These are phyloP conservation scores for Ectropis crepuscularia DNA, from an alignment of 2,888 invertebrate species.

Conservation along the genomic window DNA sequence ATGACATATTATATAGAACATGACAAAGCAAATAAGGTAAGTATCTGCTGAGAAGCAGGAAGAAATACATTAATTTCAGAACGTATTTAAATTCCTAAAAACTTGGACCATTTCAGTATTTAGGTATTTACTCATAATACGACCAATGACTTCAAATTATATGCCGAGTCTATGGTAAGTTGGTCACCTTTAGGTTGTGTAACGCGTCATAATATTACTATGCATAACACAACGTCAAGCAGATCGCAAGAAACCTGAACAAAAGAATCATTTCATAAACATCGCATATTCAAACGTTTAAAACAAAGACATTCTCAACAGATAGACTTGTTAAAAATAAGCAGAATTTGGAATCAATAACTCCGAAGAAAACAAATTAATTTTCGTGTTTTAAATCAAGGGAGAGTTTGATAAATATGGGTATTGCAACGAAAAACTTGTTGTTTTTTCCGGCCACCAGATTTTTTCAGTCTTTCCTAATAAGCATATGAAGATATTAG, in stretches of 20 bases:
- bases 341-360: neutral
- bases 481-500: too few species aligned
- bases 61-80: neutral
- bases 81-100: neutral
- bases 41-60: neutral
- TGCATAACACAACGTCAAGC: constrained; percentile 34
- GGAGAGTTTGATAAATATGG: neutral
- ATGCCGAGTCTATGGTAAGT: constrained; percentile 7
- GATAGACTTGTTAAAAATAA: constrained; percentile 35
- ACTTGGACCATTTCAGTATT: neutral
- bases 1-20: constrained; percentile 12
- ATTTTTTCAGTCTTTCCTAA: too few species aligned
- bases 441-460: neutral
- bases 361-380: too few species aligned
- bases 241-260: constrained; percentile 66
- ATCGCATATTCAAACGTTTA: constrained; percentile 50
- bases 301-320: constrained; percentile 51
- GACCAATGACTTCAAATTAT: neutral
- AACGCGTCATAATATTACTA: constrained; percentile 22
- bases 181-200: constrained; percentile 16
- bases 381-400: too few species aligned
- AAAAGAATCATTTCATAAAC: constrained; percentile 70
- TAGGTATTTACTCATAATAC: neutral
- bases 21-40: neutral
- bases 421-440: neutral